Base-by-base conservation (phyloP, 1,140 invertebrate genomes). In the Diorhabda sublineata region DNA sequence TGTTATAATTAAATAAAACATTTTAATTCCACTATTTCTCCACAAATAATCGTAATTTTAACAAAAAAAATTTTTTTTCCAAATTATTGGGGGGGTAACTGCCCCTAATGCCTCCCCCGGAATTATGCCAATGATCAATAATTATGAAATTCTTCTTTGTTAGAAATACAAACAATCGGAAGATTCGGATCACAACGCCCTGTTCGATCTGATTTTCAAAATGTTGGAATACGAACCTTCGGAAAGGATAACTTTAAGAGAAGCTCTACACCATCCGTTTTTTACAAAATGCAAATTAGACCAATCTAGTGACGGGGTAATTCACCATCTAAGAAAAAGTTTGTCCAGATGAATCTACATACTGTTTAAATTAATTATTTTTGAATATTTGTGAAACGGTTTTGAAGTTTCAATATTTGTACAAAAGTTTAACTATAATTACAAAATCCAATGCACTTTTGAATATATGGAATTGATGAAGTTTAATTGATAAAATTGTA, bases 191-290 rank as follows among this genome's bases (percentile, higher is more conserved):
- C 94, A 98, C 81, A 87, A 90, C 68, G 89, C 96, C 76, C 83
- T 99, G 71, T 98, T 99, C 83, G 95, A 99, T 79, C 84, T 99
- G 70, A 92, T 99, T 72, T 87, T 90, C 73, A 89, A 90, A 82
- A 99, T 99, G 97, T 83, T 99, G 77, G 95, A 98, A 69, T 99
- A 98, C 82, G 96, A 99, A 77, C 97, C 97, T 42, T 86, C 87
- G 8, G 89, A 94, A 76, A 87, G 98, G 59, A 93, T 99, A 72
- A 92, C 91, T 64, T 84, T 99, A 69, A 87, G 88, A 47, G 96
- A 99, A 73, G 93, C 96, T 4, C 82, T 99, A 69, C 83, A 87
- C 44, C 97, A 99, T 85, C 91, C 93, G 41, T 99, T 98, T 85
- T 99, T 99, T 82, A 89, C 90, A 71, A 91, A 93, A 75, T 86